These are phyloP conservation scores for Corythaixoides concolor DNA, from an alignment of 2,113 vertebrate genomes.

Conservation along the genomic window DNA sequence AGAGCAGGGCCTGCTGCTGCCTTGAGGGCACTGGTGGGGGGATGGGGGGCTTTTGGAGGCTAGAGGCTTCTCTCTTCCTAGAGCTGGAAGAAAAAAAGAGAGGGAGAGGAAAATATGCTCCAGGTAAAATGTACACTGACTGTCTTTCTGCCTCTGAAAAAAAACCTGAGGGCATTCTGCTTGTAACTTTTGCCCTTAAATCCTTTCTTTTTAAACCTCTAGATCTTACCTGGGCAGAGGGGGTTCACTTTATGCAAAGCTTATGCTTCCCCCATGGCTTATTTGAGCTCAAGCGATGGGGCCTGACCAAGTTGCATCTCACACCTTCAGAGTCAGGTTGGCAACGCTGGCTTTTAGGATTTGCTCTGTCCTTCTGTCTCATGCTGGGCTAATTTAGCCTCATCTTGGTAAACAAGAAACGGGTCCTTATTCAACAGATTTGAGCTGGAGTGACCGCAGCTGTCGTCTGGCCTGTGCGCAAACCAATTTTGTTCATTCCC, in stretches of 20 bases:
- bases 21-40: not conserved
- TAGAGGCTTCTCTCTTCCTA: not conserved
- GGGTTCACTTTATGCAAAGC: not conserved
- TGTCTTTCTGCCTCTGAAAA: not conserved
- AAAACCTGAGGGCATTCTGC: not conserved
- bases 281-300: not conserved
- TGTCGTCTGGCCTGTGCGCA: slow-evolving; percentile 53
- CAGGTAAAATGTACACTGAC: not conserved
- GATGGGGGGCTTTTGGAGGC: rapidly evolving
- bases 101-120: not conserved
- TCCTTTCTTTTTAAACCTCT: not conserved
- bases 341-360: not conserved
- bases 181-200: not conserved
- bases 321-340: not conserved
- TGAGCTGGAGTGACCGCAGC: slow-evolving; percentile 61
- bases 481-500: slow-evolving; percentile 65
- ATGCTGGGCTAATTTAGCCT: slow-evolving; percentile 63
- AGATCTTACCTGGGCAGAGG: not conserved
- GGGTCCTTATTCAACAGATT: slow-evolving; percentile 39
- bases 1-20: not conserved
- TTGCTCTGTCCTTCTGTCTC: slow-evolving; percentile 47
- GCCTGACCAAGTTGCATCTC: not conserved
- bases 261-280: rapidly evolving
- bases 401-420: slow-evolving; percentile 63
- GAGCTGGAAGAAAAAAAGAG: not conserved